Conservation (phyloP, 92 coral and sea anemone species). For the Galaxea fascicularis region DNA sequence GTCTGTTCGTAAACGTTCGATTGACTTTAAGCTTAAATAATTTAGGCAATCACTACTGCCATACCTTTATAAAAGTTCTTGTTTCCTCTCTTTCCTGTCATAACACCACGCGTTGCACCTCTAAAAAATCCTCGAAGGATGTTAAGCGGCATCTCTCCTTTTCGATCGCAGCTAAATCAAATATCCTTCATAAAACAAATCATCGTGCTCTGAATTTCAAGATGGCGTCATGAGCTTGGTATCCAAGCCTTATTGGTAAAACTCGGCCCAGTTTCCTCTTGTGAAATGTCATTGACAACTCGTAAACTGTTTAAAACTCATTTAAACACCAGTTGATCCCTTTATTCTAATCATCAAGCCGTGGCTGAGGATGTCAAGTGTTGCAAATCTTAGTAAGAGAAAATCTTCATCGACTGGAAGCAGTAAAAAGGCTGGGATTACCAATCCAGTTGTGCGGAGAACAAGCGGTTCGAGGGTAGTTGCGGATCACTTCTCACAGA, state of each 20-base stretch:
- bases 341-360: not conserved
- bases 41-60: not conserved
- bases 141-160: slow-evolving; percentile 76
- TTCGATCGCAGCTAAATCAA: slow-evolving; percentile 3
- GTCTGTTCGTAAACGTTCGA: not conserved
- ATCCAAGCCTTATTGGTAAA: slow-evolving; percentile 11
- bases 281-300: too few relatives aligned
- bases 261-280: slow-evolving; percentile 8
- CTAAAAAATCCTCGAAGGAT: slow-evolving; percentile 89
- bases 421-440: not conserved
- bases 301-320: not conserved
- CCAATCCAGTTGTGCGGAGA: slow-evolving; percentile 3
- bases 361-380: not conserved
- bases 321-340: too few relatives aligned
- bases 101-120: slow-evolving; percentile 93
- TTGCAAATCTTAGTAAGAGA: not conserved
- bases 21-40: not conserved
- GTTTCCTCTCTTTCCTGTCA: slow-evolving; percentile 97
- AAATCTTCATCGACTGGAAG: slow-evolving; percentile 13
- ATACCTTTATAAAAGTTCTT: slow-evolving; percentile 97
- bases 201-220: slow-evolving; percentile 8
- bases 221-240: slow-evolving; percentile 41
- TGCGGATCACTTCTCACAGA: slow-evolving; percentile 27
- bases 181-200: too few relatives aligned
- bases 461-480: slow-evolving; percentile 1